These are phyloP conservation scores for Tridacna gigas DNA, from an alignment of 2,888 invertebrate species.

Conservation along the genomic window DNA sequence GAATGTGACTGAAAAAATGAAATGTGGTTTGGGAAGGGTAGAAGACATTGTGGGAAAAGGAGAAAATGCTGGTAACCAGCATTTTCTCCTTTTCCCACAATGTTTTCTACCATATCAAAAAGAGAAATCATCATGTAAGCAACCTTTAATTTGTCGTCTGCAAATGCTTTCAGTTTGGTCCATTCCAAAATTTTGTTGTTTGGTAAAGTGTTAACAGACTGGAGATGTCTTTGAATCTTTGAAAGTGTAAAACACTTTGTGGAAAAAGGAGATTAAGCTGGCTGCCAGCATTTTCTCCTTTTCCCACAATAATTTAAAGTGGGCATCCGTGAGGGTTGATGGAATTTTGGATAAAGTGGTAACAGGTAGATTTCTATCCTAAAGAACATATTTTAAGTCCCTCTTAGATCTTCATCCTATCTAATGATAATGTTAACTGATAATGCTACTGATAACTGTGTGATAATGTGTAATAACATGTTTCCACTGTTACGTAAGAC, in stretches of 20 bases:
- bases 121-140: too few species aligned
- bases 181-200: too few species aligned
- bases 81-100: not conserved
- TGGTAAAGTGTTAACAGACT: too few species aligned
- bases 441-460: constrained; percentile 7
- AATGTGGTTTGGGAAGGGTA: not conserved
- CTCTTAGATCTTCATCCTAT: too few species aligned
- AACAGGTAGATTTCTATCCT: too few species aligned
- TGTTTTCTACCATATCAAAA: not conserved
- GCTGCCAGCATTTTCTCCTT: not conserved
- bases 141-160: too few species aligned
- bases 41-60: not conserved
- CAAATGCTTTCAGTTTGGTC: too few species aligned
- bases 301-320: not conserved
- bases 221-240: too few species aligned
- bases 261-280: not conserved
- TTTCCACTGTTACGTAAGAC: not conserved
- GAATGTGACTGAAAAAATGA: too few species aligned
- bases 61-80: not conserved
- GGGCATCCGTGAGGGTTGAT: not conserved
- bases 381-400: too few species aligned
- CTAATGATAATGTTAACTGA: not conserved
- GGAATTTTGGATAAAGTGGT: too few species aligned
- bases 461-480: constrained; percentile 2
- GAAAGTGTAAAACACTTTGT: not conserved